Evolutionary conservation across 2,113 vertebrate species (phyloP), one percentile per base, ranked within the genome.

Genomic region (Pao palembangensis): DNA sequence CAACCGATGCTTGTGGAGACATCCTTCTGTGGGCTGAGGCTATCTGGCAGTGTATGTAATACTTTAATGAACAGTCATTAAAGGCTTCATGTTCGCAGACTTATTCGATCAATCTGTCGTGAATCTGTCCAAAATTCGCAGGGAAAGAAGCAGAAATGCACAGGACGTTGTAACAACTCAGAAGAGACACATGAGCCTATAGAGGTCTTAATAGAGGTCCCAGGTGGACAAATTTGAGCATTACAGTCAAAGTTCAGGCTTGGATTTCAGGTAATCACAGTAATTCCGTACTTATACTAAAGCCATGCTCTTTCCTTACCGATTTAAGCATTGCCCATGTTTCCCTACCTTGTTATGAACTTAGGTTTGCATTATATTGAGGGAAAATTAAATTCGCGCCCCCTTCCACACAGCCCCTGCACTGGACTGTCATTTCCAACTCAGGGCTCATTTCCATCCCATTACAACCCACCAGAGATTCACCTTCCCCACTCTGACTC

Each of bases 391-490:
- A 51, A 64, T 65, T 53, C 67, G 8, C 7, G 8, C 17, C 18
- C 63, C 64, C 28, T 1, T 1, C 11, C 34, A 47, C 6, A 16
- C 15, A n/a, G 44, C 34, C 59, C 53, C 47, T 18, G 25, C 54
- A 38, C 49, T 48, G 70, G 53, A 61, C 59, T 83, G 65, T 64
- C 47, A 34, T 78, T 85, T 81, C 60, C 69, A 81, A 71, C 65
- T 69, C 55, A 43, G 64, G 5, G 15, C 51, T 78, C 5, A 23
- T 81, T 84, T 83, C 58, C 66, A 76, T 25, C 62, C 16, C 61
- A 73, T 85, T 87, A 76, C 75, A 86, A 75, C 69, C 67, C 83
- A 83, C 69, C 61, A 64, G 78, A 85, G 73, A 81, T 61, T 61
- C 53, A 13, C 54, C 61, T 73, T 80, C 58, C 73, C 65, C 55